Base-by-base conservation (phyloP, 2,888 invertebrate species). In the Diaprepes abbreviatus region DNA sequence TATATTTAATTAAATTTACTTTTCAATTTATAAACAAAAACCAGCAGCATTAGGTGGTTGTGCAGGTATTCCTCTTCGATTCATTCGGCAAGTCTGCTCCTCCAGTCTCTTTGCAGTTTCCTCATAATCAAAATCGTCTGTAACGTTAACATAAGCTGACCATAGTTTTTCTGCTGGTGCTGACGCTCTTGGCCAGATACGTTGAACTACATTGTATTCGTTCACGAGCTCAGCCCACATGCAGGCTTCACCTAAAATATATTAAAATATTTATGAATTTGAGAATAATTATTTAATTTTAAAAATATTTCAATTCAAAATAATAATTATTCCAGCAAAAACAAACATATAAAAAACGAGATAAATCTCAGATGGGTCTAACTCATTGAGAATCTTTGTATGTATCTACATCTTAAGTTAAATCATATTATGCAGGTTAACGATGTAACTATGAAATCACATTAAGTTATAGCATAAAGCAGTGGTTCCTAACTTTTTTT, bases 171-270 rank as follows among this genome's bases (percentile, higher is more conserved):
- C 97, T 0, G 96, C 97, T 0, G 92, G 89, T 0, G 95, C 95
- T 66, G 92, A 90, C 0, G 93, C 93, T 74, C 96, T 87, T 0
- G 97, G 97, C 92, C 96, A 97, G 7, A 94, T 88, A 76, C 91
- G 85, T 74, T 84, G 85, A 2, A 89, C 79, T 3, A 90, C 81
- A 78, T 90, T 90, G 48, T 85, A 82, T 74, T 88, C 86, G 80
- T 96, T 93, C 0, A 95, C 93, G 75, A 89, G 91, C 83, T 97
- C 97, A 1, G 90, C 89, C 97, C 97, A 97, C 91, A 97, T 92
- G 77, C 95, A 95, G 0, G 95, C 94, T 82, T 96, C 96, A 0
- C 97, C 97, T 73, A 21, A 12, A 54, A 14, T 19, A 35, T 38
- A 38, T 38, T n/a, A n/a, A n/a, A n/a, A n/a, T n/a, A n/a, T n/a